Base-by-base conservation (phyloP, 2,888 invertebrate genomes). In the Pherbina coryleti region DNA sequence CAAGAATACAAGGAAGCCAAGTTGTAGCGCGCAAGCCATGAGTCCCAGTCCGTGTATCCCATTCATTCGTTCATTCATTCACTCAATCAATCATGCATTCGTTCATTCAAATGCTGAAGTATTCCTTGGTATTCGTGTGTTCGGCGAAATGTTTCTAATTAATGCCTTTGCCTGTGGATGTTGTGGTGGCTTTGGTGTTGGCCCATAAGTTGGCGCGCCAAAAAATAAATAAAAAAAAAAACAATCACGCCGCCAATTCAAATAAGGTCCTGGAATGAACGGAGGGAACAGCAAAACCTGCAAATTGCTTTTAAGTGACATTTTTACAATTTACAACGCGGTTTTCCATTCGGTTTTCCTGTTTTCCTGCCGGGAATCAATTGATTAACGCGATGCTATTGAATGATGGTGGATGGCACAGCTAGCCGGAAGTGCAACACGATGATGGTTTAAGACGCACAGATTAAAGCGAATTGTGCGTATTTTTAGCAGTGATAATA, bases 111-210 rank as follows among this genome's bases (percentile, higher is more conserved):
- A n/a, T n/a, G 28, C 19, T 60, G 25, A 28, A 74, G 28, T 69
- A 22, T 34, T n/a, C 31, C 67, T 19, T 2, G 51, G 34, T 49
- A 34, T 53, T 74, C 74, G 74, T 74, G 74, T 51, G 74, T 64
- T 74, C 53, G 51, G 28, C 53, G 51, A 64, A 74, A 74, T 74
- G 74, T 74, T 64, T 74, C 74, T 74, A 74, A 74, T 74, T 74
- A 74, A 74, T 51, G 64, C n/a, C n/a, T 49, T 25, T 28, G 49
- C 11, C 44, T 25, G 60, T 25, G 60, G 25, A 19, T 25, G 60
- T 25, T 22, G 25, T 25, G 28, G 60, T 14, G 14, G 37, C 19
- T 25, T n/a, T 5, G 34, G 31, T 31, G 66, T 5, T n/a, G n/a
- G 19, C 34, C 11, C 19, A 28, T 28, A 34, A 28, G 66, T 66